A percentile compares a stretch with the other conserved stretches of the same genome.
phyloP scores from a whole-genome alignment of 2,888 invertebrate genomes.

The Drosophila flavopinicola region DNA sequence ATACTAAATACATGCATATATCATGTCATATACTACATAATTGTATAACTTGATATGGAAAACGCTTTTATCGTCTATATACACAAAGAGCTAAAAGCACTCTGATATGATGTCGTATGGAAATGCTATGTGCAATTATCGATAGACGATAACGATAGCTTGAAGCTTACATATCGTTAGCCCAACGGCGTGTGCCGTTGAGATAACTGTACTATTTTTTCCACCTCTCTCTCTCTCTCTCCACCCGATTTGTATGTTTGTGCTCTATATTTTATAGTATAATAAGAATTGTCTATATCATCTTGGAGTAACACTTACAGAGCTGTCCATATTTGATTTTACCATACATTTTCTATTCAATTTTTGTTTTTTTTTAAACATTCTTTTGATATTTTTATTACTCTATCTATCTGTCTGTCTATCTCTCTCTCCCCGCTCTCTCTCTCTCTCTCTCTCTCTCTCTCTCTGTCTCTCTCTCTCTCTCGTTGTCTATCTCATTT shows the following conservation, averaged over 20 bases:
- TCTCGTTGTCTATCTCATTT: conserved; percentile 40
- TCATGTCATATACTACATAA: conserved; percentile 20
- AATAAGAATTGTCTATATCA: conserved; percentile 16
- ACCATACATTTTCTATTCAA: conserved; percentile 13
- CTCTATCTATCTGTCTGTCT: conserved; percentile 25
- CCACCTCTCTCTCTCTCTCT: conserved; percentile 1
- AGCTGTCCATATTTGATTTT: conserved; percentile 25
- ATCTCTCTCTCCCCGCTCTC: conserved; percentile 28
- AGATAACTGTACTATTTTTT: conserved; percentile 15
- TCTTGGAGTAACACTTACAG: conserved; percentile 24
- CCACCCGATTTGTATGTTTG: conserved; percentile 36
- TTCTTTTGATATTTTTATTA: conserved; percentile 23
- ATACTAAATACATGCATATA: conserved; percentile 5
- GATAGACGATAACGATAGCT: neutral
- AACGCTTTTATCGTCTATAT: conserved; percentile 41
- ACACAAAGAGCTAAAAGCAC: neutral
- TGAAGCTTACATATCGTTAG: conserved; percentile 18
- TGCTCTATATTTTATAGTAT: conserved; percentile 30
- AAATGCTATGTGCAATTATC: conserved; percentile 14
- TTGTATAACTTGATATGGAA: conserved; percentile 34
- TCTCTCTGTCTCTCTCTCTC: conserved; percentile 24
- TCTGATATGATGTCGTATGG: no score
- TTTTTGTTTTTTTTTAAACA: conserved; percentile 7
- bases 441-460: conserved; percentile 25
- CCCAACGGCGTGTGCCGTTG: conserved; percentile 19